phyloP scores from a whole-genome alignment of 2,888 invertebrate genomes.

The Ceriagrion tenellum region DNA sequence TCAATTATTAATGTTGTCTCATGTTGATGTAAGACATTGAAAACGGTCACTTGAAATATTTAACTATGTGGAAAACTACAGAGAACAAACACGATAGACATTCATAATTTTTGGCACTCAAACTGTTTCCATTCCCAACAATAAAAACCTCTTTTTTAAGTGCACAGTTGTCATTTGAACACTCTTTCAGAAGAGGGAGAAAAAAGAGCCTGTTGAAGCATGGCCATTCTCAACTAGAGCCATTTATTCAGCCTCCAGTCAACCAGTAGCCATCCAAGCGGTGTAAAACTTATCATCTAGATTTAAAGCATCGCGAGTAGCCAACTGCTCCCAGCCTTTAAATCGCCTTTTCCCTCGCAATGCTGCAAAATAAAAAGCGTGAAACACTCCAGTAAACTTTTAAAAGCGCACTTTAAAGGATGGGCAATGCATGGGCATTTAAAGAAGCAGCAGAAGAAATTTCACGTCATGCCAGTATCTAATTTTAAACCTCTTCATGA shows the following conservation, averaged over 20 bases:
- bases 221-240: not conserved
- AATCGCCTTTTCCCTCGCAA: not conserved
- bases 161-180: not conserved
- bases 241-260: not conserved
- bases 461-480: not conserved
- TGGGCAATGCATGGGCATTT: not conserved
- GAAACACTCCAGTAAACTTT: not conserved
- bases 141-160: not conserved
- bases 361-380: not conserved
- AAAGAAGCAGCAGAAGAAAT: not conserved
- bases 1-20: too few species aligned
- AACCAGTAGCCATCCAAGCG: not conserved
- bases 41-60: too few species aligned
- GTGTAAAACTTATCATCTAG: not conserved
- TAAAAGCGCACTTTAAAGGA: not conserved
- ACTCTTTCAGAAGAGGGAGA: not conserved
- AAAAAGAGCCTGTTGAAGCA: not conserved
- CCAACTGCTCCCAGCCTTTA: not conserved
- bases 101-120: too few species aligned
- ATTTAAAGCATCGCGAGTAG: not conserved
- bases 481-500: not conserved
- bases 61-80: too few species aligned
- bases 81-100: too few species aligned
- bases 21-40: too few species aligned
- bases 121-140: too few species aligned